A percentile compares a stretch with the other conserved stretches of the same genome.
Conservation (phyloP, 2,888 invertebrate species). For the Galerucella pusilla region DNA sequence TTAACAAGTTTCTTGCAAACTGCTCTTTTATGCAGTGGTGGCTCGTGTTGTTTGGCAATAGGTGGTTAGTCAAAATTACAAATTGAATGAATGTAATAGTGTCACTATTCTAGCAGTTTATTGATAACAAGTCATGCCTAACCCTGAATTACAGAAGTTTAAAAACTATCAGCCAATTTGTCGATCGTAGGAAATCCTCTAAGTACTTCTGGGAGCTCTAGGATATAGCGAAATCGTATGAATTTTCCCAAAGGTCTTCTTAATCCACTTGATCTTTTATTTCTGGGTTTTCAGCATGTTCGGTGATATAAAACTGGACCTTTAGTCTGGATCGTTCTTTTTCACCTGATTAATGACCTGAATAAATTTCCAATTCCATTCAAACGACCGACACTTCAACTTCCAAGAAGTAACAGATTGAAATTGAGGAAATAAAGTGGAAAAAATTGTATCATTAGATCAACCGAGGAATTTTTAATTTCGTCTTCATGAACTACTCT, state of each 20-base stretch:
- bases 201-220: slow-evolving; percentile 7
- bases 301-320: slow-evolving; percentile 9
- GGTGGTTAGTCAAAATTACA: no score
- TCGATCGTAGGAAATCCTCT: slow-evolving; percentile 3
- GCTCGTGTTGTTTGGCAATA: no score
- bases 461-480: no score
- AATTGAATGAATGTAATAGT: no score
- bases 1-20: background rate
- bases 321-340: background rate
- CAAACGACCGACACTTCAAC: background rate
- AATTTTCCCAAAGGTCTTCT: slow-evolving; percentile 13
- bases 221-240: slow-evolving; percentile 7
- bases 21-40: no score
- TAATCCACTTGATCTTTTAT: slow-evolving; percentile 15
- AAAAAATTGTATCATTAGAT: no score
- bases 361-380: slow-evolving; percentile 1
- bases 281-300: background rate
- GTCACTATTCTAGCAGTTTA: no score
- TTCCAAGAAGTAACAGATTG: background rate
- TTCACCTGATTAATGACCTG: slow-evolving; percentile 12
- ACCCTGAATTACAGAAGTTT: no score
- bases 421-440: no score
- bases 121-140: no score
- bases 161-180: background rate
- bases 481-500: no score